Evolutionary conservation across 2,113 vertebrate genomes (phyloP).

Genomic region (Rhinolophus sinicus): DNA sequence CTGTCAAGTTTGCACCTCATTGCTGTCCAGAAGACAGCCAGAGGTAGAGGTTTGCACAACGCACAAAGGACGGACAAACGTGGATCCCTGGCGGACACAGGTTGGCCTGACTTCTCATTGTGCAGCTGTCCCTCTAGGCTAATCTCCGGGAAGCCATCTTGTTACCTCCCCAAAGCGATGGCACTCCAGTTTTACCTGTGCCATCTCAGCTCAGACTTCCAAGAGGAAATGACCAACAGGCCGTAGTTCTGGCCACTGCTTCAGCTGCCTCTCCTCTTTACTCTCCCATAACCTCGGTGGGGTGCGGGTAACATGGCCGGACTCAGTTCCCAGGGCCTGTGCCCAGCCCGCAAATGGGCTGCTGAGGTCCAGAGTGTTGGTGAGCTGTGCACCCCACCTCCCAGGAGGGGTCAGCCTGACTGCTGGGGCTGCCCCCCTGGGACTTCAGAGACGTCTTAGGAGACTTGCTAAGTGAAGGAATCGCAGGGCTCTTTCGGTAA

Average conservation of each 20-base stretch:
- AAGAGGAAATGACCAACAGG: background rate
- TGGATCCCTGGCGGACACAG: accelerated
- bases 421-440: background rate
- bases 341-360: background rate
- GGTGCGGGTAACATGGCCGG: no score
- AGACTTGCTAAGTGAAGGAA: background rate
- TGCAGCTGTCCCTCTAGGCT: background rate
- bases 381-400: background rate
- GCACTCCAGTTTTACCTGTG: background rate
- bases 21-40: background rate
- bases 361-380: accelerated
- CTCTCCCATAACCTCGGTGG: background rate
- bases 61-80: background rate
- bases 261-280: background rate
- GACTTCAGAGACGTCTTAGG: background rate
- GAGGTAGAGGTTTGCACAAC: background rate
- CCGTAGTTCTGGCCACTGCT: background rate
- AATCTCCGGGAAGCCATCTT: background rate
- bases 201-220: background rate
- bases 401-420: background rate
- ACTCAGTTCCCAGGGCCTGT: background rate
- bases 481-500: background rate
- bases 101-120: background rate
- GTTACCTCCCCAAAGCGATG: background rate
- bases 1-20: background rate